These are phyloP conservation scores for Diabrotica balteata DNA, from an alignment of 2,888 invertebrate genomes.

Conservation along the genomic window DNA sequence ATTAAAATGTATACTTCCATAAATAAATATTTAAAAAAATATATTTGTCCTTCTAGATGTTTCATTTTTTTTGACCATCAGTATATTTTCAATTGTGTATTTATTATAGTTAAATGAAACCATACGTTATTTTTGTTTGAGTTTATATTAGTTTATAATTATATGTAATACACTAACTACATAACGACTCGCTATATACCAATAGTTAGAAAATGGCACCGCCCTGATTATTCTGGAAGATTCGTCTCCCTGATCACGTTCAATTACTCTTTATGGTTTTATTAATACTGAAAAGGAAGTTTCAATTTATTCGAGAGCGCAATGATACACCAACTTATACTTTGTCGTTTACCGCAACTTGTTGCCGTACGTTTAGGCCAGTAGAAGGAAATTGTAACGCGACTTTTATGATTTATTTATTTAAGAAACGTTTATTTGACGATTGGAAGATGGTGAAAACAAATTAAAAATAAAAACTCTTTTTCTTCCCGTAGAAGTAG, in stretches of 20 bases:
- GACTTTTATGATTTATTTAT: neutral
- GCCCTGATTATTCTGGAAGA: constrained; percentile 7
- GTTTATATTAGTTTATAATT: no score
- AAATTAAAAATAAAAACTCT: no score
- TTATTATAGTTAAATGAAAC: no score
- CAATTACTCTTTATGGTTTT: constrained; percentile 32
- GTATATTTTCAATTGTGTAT: no score
- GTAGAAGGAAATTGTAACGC: neutral
- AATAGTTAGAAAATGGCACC: neutral
- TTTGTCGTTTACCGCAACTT: constrained; percentile 13
- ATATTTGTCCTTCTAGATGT: no score
- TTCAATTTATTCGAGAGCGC: constrained; percentile 33
- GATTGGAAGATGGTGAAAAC: no score
- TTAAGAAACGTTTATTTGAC: neutral
- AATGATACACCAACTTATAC: constrained; percentile 6
- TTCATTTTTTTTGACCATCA: no score
- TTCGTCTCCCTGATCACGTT: constrained; percentile 7
- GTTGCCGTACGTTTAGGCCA: constrained; percentile 1
- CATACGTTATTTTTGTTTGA: no score
- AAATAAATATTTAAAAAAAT: no score
- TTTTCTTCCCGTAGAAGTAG: neutral
- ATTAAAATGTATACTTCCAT: no score
- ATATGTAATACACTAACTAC: no score
- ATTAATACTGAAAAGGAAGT: constrained; percentile 41
- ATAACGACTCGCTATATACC: no score